Percentiles rank a stretch among this genome's conserved stretches.
Evolutionary conservation across 2,113 vertebrate species (phyloP).

Genomic region (Sinocyclocheilus rhinocerous): DNA sequence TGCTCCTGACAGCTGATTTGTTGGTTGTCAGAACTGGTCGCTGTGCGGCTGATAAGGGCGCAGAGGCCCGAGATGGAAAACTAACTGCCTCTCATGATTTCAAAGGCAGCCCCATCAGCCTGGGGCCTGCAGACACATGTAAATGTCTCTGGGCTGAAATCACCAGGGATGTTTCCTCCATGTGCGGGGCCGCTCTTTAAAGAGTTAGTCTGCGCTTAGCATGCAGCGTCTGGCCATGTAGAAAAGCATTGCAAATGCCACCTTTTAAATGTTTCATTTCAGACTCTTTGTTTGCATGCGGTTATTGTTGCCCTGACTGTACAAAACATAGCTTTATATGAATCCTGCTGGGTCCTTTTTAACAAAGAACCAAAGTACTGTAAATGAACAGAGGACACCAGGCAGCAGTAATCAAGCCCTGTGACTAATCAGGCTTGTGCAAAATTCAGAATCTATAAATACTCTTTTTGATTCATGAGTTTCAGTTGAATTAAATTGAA

Average conservation of each 20-base stretch:
- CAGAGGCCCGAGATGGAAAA: constrained; percentile 51
- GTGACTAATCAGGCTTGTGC: constrained; percentile 47
- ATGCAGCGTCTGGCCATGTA: background rate
- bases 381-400: background rate
- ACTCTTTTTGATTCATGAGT: background rate
- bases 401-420: background rate
- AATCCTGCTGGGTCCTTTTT: constrained; percentile 14
- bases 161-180: constrained; percentile 46
- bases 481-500: background rate
- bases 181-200: constrained; percentile 34
- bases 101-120: constrained; percentile 56
- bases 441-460: background rate
- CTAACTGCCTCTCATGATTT: constrained; percentile 61
- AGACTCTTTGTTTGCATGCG: constrained; percentile 19
- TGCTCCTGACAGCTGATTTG: constrained; percentile 71
- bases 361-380: constrained; percentile 25
- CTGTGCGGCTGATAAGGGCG: constrained; percentile 60
- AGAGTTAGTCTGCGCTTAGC: constrained; percentile 32
- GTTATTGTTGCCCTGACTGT: constrained; percentile 20
- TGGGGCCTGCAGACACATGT: constrained; percentile 58
- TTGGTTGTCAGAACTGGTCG: constrained; percentile 69
- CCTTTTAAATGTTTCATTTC: constrained; percentile 33
- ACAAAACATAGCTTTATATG: background rate
- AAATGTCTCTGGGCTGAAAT: constrained; percentile 60
- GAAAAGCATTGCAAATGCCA: constrained; percentile 2